Conservation (phyloP, 2,797 vertebrate species). For the Rhinichthys osculus region DNA sequence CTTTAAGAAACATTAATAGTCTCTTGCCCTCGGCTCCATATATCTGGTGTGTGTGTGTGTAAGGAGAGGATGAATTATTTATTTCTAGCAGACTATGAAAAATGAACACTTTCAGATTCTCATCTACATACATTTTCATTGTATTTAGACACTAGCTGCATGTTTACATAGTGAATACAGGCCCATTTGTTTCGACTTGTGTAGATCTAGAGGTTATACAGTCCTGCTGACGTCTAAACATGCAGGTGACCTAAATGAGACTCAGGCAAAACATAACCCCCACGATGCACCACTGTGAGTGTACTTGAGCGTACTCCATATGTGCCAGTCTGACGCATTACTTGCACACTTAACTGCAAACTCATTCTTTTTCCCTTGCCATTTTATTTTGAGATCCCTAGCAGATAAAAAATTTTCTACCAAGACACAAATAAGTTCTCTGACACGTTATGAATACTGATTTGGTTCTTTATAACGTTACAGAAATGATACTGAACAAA, state of each 20-base stretch:
- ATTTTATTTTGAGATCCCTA: conserved; percentile 62
- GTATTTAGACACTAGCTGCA: conserved; percentile 27
- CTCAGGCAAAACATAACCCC: conserved; percentile 68
- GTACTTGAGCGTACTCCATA: conserved; percentile 65
- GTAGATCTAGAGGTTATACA: background rate
- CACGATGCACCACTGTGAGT: conserved; percentile 35
- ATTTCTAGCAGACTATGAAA: conserved; percentile 41
- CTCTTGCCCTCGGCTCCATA: conserved; percentile 68
- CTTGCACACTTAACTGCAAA: conserved; percentile 63
- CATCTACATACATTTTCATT: conserved; percentile 41
- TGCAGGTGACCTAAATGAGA: conserved; percentile 51
- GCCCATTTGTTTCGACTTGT: conserved; percentile 5
- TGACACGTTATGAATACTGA: conserved; percentile 67
- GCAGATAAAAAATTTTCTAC: conserved; percentile 60
- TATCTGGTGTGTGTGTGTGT: conserved; percentile 49
- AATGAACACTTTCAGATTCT: conserved; percentile 24
- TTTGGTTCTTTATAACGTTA: conserved; percentile 62
- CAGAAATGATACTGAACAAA: background rate
- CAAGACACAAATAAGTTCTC: conserved; percentile 66
- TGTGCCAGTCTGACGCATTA: conserved; percentile 61
- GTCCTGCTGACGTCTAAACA: conserved; percentile 8
- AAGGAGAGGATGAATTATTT: conserved; percentile 33
- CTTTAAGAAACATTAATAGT: conserved; percentile 76
- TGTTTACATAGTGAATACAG: conserved; percentile 19
- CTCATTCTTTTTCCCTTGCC: conserved; percentile 5